Evolutionary conservation across 2,888 invertebrate species (phyloP).

Genomic region (Leptinotarsa juncta): DNA sequence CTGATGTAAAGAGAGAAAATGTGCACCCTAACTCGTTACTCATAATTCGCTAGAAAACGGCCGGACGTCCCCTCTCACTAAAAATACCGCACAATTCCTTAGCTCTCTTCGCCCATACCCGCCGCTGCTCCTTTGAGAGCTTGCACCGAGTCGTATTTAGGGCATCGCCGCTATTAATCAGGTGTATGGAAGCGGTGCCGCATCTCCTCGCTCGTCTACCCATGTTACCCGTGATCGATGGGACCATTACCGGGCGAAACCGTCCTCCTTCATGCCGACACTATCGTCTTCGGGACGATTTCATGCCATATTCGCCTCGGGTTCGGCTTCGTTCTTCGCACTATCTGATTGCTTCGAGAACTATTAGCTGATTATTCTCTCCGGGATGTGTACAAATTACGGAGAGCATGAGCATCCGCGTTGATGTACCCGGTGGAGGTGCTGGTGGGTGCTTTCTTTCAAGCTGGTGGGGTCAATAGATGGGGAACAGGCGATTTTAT

Average conservation of each 20-base stretch:
- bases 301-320: slow-evolving; percentile 32
- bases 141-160: slow-evolving; percentile 46
- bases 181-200: slow-evolving; percentile 40
- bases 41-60: too few species aligned
- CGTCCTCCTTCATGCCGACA: slow-evolving; percentile 54
- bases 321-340: slow-evolving; percentile 33
- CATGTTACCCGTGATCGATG: slow-evolving; percentile 58
- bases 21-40: too few species aligned
- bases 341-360: slow-evolving; percentile 45
- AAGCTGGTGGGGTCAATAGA: not conserved
- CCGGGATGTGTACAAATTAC: slow-evolving; percentile 50
- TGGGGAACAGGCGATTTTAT: too few species aligned
- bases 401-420: slow-evolving; percentile 14
- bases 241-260: slow-evolving; percentile 54
- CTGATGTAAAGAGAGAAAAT: too few species aligned
- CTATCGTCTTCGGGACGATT: slow-evolving; percentile 41
- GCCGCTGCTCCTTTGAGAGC: slow-evolving; percentile 3
- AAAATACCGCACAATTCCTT: not conserved
- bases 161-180: slow-evolving; percentile 54
- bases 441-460: not conserved
- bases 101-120: not conserved
- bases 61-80: not conserved
- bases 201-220: slow-evolving; percentile 41
- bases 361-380: slow-evolving; percentile 52
- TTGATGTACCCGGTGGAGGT: not conserved